Conservation (phyloP, 2,888 invertebrate species). For the Cremastinae sp. region DNA sequence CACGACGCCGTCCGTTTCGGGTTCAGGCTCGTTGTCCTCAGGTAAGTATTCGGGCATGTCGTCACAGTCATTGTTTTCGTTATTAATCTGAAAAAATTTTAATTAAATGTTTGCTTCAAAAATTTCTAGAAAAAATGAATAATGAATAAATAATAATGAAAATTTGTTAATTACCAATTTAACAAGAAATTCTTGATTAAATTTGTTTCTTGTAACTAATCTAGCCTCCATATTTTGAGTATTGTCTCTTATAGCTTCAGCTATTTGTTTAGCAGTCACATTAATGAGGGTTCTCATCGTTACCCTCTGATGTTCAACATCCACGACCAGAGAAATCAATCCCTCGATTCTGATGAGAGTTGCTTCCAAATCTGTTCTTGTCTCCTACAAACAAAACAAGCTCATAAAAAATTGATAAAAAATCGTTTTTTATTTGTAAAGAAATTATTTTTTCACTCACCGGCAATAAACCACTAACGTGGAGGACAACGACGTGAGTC, state of each 20-base stretch:
- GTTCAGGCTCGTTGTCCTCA: constrained; percentile 75
- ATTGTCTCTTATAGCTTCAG: constrained; percentile 77
- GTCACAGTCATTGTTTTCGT: constrained; percentile 71
- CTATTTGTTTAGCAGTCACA: constrained; percentile 78
- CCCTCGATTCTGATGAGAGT: constrained; percentile 78
- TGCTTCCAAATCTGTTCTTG: constrained; percentile 77
- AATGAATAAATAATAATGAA: not conserved
- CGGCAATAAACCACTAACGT: constrained; percentile 76
- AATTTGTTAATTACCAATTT: constrained; percentile 72
- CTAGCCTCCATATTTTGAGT: constrained; percentile 77
- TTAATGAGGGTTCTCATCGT: constrained; percentile 79
- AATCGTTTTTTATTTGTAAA: no score
- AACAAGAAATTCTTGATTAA: constrained; percentile 79
- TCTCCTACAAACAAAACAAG: constrained; percentile 70
- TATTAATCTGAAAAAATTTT: constrained; percentile 69
- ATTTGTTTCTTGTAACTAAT: constrained; percentile 78
- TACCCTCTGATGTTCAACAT: constrained; percentile 79
- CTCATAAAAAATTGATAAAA: not conserved
- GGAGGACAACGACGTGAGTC: constrained; percentile 77
- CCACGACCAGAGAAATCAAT: constrained; percentile 78
- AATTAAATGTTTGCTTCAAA: no score
- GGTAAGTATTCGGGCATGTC: constrained; percentile 78
- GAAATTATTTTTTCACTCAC: constrained; percentile 63
- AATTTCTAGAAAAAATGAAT: not conserved
- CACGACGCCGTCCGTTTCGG: constrained; percentile 77